These are phyloP conservation scores for Glaucidium brasilianum DNA, from an alignment of 2,113 vertebrate genomes.

Conservation along the genomic window DNA sequence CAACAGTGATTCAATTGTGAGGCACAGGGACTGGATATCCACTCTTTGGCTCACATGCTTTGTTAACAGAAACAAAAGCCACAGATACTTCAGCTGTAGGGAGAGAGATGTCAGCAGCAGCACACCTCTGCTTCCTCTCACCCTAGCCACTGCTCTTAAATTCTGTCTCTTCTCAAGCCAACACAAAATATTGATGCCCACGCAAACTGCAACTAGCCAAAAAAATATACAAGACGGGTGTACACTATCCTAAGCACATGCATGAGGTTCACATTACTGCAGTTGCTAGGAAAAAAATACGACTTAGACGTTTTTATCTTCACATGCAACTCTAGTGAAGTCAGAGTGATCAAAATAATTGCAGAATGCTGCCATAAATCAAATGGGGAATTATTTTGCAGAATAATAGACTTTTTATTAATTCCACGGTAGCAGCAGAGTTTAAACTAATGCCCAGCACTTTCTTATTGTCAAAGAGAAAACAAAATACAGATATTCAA, in stretches of 20 bases:
- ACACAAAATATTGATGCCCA: background rate
- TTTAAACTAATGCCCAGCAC: background rate
- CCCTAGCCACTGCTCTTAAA: background rate
- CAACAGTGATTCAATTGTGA: background rate
- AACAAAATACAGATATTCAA: background rate
- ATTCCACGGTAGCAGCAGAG: background rate
- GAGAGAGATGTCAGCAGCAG: background rate
- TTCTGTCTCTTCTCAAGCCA: background rate
- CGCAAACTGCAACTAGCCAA: background rate
- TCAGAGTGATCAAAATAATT: constrained; percentile 47
- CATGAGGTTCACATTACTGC: constrained; percentile 36
- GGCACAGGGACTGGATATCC: background rate
- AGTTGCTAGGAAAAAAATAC: constrained; percentile 19
- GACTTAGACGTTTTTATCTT: constrained; percentile 8
- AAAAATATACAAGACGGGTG: background rate
- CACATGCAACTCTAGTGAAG: background rate
- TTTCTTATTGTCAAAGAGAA: background rate
- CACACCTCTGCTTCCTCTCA: constrained; percentile 27
- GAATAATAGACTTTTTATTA: background rate
- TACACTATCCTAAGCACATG: background rate
- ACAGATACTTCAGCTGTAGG: background rate
- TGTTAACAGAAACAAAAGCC: background rate
- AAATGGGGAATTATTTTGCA: background rate
- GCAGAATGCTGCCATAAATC: background rate
- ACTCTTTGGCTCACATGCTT: background rate